phyloP scores from a whole-genome alignment of 64 coral and sea anemone genomes.

The Catalaphyllia jardinei region DNA sequence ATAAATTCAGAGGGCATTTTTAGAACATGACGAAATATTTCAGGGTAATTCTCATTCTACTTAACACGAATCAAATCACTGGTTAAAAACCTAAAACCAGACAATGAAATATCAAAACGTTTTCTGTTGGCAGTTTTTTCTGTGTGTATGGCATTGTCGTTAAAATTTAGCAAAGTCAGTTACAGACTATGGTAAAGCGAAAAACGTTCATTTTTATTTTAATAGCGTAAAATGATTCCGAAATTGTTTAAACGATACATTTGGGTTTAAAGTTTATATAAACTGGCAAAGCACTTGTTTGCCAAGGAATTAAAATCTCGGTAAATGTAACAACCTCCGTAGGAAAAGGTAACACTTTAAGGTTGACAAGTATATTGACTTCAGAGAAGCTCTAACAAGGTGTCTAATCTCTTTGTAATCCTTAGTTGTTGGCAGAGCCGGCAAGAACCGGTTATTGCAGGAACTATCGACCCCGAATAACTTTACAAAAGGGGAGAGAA shows the following conservation, averaged over 20 bases:
- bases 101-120: background rate
- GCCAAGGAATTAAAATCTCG: background rate
- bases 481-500: background rate
- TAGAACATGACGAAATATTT: background rate
- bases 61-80: background rate
- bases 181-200: background rate
- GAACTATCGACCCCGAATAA: background rate
- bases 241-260: background rate
- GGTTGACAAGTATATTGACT: slow-evolving; percentile 12
- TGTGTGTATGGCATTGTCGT: background rate
- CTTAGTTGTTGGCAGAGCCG: background rate
- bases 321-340: background rate
- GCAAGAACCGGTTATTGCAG: background rate
- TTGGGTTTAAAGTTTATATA: background rate
- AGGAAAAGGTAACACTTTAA: background rate
- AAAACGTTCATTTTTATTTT: too few species aligned
- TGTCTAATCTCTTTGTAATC: slow-evolving; percentile 36
- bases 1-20: slow-evolving; percentile 9
- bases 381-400: slow-evolving; percentile 43
- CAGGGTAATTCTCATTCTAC: background rate
- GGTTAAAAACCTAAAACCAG: background rate
- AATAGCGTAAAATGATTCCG: background rate
- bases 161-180: background rate
- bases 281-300: background rate
- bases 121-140: background rate